phyloP scores from a whole-genome alignment of 1,140 invertebrate species.

The Lepidostoma basale region DNA sequence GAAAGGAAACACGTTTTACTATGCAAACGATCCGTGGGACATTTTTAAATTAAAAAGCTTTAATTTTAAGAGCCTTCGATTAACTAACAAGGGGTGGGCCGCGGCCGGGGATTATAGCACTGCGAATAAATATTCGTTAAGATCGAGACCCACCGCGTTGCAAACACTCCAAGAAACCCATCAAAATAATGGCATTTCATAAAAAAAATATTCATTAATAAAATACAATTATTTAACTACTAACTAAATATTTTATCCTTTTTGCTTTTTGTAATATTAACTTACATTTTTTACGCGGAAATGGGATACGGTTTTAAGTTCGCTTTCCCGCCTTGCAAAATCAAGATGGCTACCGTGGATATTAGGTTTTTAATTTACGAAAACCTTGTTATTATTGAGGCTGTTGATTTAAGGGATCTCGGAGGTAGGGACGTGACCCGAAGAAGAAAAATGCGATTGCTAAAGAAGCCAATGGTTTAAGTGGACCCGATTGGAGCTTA shows the following conservation, averaged over 20 bases:
- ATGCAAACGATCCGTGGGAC: conserved; percentile 42
- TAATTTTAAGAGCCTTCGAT: conserved; percentile 47
- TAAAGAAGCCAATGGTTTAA: conserved; percentile 69
- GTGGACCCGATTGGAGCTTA: conserved; percentile 69
- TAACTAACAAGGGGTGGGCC: conserved; percentile 44
- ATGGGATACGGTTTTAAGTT: conserved; percentile 38
- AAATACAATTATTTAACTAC: too few relatives aligned
- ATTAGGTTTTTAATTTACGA: conserved; percentile 72
- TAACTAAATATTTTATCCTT: too few relatives aligned
- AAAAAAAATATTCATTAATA: too few relatives aligned
- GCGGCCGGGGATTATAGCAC: conserved; percentile 37
- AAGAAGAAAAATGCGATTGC: conserved; percentile 69
- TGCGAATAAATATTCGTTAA: conserved; percentile 46
- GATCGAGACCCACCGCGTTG: background rate
- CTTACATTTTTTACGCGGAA: background rate
- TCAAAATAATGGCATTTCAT: too few relatives aligned
- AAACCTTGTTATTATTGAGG: conserved; percentile 67
- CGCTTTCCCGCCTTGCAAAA: conserved; percentile 39
- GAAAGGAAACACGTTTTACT: conserved; percentile 36
- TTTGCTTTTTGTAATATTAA: background rate
- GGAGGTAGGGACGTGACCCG: conserved; percentile 65
- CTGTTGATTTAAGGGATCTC: conserved; percentile 68
- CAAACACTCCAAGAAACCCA: too few relatives aligned
- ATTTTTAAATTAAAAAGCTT: conserved; percentile 48
- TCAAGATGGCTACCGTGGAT: conserved; percentile 53